Conservation (phyloP, 1,140 invertebrate species). For the Bicyclus anynana region DNA sequence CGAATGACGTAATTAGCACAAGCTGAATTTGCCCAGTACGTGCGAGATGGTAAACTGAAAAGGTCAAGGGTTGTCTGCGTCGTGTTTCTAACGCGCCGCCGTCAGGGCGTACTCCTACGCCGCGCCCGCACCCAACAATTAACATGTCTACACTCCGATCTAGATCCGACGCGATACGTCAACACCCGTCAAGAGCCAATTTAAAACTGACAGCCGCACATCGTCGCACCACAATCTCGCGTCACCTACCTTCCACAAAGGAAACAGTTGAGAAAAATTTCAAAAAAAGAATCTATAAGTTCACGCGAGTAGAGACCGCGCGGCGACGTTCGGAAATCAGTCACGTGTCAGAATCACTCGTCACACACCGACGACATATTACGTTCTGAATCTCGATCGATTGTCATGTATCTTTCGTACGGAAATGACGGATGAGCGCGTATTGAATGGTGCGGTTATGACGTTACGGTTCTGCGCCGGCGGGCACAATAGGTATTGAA, state of each 20-base stretch:
- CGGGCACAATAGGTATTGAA: constrained; percentile 65
- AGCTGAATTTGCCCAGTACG: not conserved
- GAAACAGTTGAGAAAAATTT: constrained; percentile 43
- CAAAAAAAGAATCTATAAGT: constrained; percentile 40
- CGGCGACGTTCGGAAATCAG: constrained; percentile 53
- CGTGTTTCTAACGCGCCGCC: constrained; percentile 25
- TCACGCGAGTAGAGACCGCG: constrained; percentile 17
- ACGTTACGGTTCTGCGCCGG: constrained; percentile 36
- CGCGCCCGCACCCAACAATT: constrained; percentile 53
- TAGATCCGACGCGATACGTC: constrained; percentile 62
- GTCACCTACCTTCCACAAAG: constrained; percentile 46
- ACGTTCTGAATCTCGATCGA: constrained; percentile 54
- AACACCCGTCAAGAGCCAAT: constrained; percentile 60
- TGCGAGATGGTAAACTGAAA: not conserved
- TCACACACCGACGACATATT: constrained; percentile 40
- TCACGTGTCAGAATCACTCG: constrained; percentile 55
- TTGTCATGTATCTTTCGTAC: constrained; percentile 57
- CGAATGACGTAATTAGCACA: too few species aligned
- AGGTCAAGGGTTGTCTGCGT: constrained; percentile 28
- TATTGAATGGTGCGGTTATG: constrained; percentile 44
- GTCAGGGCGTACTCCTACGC: constrained; percentile 39
- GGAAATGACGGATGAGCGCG: constrained; percentile 60
- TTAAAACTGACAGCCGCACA: constrained; percentile 55
- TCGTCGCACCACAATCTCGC: constrained; percentile 58
- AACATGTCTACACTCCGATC: constrained; percentile 63